Percentiles rank a stretch among this genome's conserved stretches.
These are phyloP conservation scores for Sturmia bella DNA, from an alignment of 2,888 invertebrate species.

Conservation along the genomic window DNA sequence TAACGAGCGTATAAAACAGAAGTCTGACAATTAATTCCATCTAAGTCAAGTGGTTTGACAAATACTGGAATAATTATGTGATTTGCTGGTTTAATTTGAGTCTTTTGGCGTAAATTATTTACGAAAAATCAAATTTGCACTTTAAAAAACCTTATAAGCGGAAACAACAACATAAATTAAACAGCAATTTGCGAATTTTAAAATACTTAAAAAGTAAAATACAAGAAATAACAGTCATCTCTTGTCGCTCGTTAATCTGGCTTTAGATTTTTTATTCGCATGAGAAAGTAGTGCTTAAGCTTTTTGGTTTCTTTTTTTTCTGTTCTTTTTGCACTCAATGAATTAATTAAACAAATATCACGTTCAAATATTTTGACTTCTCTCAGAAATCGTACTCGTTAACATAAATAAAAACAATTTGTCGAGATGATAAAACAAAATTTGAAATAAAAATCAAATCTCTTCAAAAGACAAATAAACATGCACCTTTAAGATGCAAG, in stretches of 20 bases:
- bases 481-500: background rate
- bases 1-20: constrained; percentile 26
- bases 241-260: background rate
- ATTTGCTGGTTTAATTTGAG: constrained; percentile 24
- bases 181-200: constrained; percentile 8
- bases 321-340: constrained; percentile 9
- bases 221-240: constrained; percentile 34
- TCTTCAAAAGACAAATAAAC: background rate
- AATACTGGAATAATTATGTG: constrained; percentile 28
- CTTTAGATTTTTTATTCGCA: constrained; percentile 19
- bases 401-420: constrained; percentile 53
- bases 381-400: constrained; percentile 12
- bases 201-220: background rate
- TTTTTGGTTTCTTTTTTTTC: background rate
- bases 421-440: constrained; percentile 52
- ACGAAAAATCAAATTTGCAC: background rate
- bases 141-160: constrained; percentile 40
- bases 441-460: constrained; percentile 16
- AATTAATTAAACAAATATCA: constrained; percentile 58
- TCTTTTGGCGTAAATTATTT: constrained; percentile 21
- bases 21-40: constrained; percentile 38
- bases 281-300: constrained; percentile 18
- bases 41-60: constrained; percentile 21
- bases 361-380: constrained; percentile 44
- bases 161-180: constrained; percentile 49